Evolutionary conservation across 2,797 vertebrate genomes (phyloP).

Genomic region (Pseudomugil gertrudae): DNA sequence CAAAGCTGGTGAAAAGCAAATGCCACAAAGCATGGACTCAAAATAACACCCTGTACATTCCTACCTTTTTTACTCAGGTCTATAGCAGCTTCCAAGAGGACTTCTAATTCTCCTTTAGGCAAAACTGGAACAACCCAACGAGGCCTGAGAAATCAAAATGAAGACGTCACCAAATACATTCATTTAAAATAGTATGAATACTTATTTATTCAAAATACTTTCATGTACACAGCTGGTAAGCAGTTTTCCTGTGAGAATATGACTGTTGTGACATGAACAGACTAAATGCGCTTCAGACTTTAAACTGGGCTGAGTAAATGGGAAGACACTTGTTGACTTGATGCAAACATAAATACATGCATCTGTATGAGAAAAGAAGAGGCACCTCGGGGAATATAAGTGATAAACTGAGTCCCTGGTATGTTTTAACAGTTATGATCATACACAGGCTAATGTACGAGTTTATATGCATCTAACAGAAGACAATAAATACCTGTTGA

Average conservation of each 20-base stretch:
- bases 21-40: background rate
- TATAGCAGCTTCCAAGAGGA: conserved; percentile 99
- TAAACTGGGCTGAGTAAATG: background rate
- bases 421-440: background rate
- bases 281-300: conserved; percentile 5
- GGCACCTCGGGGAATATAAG: background rate
- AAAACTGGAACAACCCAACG: conserved; percentile 99
- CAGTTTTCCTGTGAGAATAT: background rate
- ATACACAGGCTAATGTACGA: background rate
- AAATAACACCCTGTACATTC: conserved; percentile 18
- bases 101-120: conserved; percentile 99
- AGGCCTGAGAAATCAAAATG: conserved; percentile 82
- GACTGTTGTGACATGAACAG: background rate
- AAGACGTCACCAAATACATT: background rate
- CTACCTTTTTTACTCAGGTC: conserved; percentile 99
- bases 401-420: background rate
- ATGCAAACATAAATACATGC: background rate
- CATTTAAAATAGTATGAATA: background rate
- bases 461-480: background rate
- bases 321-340: background rate
- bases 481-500: conserved; percentile 89
- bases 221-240: background rate
- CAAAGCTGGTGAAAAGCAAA: background rate
- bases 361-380: background rate
- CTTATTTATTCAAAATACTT: background rate